These are phyloP conservation scores for Lithosia quadra DNA, from an alignment of 2,888 invertebrate genomes.

Conservation along the genomic window DNA sequence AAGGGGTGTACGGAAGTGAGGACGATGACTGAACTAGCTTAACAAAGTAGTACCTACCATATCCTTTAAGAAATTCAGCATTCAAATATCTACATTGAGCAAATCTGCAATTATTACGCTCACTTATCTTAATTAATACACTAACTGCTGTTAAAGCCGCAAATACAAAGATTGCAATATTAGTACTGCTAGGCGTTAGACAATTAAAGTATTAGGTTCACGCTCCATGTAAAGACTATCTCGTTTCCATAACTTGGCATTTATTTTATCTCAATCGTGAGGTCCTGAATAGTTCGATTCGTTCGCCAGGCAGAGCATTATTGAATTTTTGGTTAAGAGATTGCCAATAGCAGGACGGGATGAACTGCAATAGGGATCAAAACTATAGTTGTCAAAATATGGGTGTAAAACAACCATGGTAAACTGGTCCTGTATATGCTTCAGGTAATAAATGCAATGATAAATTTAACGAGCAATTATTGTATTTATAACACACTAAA, in stretches of 20 bases:
- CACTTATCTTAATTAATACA: too few species aligned
- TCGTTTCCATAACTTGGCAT: too few species aligned
- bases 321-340: not conserved
- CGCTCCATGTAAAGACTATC: not conserved
- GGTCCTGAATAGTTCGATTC: not conserved
- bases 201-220: not conserved
- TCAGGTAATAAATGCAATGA: conserved; percentile 2
- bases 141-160: not conserved
- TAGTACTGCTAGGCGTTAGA: not conserved
- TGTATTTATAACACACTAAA: conserved; percentile 5
- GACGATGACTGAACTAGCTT: too few species aligned
- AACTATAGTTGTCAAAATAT: not conserved
- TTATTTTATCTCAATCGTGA: not conserved
- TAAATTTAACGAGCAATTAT: conserved; percentile 4
- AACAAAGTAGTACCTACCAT: too few species aligned
- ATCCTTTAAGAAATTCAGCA: too few species aligned
- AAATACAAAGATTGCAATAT: not conserved
- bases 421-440: not conserved
- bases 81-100: too few species aligned
- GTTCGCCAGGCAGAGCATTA: not conserved
- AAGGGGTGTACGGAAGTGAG: too few species aligned
- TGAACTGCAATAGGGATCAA: not conserved
- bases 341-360: too few species aligned
- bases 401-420: not conserved
- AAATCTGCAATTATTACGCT: too few species aligned